Evolutionary conservation across 1,140 invertebrate species (phyloP).

Genomic region (Drosophila baimaii): DNA sequence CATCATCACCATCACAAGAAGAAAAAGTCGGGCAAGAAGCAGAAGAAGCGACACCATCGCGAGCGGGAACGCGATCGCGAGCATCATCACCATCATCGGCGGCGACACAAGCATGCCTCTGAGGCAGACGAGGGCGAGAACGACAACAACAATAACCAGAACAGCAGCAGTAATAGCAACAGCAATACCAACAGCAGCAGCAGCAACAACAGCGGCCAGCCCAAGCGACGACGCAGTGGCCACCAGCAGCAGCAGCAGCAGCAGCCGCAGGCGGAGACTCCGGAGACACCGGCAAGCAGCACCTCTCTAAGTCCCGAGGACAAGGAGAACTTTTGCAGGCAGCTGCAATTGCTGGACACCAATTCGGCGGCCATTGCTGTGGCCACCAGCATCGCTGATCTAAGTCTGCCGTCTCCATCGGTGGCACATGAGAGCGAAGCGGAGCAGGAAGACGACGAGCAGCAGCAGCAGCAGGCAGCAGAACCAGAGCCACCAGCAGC

Average conservation of each 20-base stretch:
- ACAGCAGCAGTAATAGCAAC: conserved; percentile 46
- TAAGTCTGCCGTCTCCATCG: conserved; percentile 66
- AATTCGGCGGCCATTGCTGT: conserved; percentile 77
- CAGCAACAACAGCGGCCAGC: conserved; percentile 28
- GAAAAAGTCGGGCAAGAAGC: conserved; percentile 81
- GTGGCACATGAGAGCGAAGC: conserved; percentile 59
- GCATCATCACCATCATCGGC: conserved; percentile 69
- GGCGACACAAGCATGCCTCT: conserved; percentile 78
- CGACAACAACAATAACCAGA: conserved; percentile 50
- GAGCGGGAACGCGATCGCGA: conserved; percentile 55
- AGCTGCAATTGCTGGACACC: conserved; percentile 67
- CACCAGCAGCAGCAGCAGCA: conserved; percentile 44
- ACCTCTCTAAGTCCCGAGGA: conserved; percentile 78
- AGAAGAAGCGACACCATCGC: conserved; percentile 73
- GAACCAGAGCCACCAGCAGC: conserved; percentile 23
- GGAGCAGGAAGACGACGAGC: conserved; percentile 33
- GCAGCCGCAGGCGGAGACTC: conserved; percentile 17
- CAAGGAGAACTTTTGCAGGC: conserved; percentile 81
- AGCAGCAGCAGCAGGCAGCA: conserved; percentile 27
- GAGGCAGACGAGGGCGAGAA: conserved; percentile 57
- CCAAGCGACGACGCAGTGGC: conserved; percentile 30
- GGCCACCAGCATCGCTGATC: conserved; percentile 72
- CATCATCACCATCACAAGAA: conserved; percentile 76
- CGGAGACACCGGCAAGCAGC: conserved; percentile 8
- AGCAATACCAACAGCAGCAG: conserved; percentile 37